These are phyloP conservation scores for Tetragnatha montana DNA, from an alignment of 2,888 invertebrate species.

Conservation along the genomic window DNA sequence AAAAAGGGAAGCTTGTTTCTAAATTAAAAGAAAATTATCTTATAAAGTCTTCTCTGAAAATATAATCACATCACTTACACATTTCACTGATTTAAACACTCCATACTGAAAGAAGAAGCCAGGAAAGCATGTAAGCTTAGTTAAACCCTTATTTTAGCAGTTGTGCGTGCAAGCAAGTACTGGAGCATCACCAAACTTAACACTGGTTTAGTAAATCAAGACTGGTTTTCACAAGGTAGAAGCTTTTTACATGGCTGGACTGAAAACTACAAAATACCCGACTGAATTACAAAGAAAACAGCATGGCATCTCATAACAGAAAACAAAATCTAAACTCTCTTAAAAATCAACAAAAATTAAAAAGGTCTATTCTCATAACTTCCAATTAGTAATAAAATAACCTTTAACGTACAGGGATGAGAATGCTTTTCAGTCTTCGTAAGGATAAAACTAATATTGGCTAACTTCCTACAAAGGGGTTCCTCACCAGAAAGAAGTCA, in stretches of 20 bases:
- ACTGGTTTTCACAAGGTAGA: not conserved
- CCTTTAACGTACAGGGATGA: not conserved
- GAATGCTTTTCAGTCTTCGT: not conserved
- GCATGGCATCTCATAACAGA: not conserved
- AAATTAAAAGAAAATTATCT: no score
- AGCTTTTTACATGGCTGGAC: not conserved
- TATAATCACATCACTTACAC: no score
- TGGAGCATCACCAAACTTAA: not conserved
- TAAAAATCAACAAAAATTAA: not conserved
- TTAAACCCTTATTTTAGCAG: not conserved
- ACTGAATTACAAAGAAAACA: not conserved
- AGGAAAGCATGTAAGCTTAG: not conserved
- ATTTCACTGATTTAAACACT: no score
- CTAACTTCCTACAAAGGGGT: no score
- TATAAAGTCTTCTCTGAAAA: no score
- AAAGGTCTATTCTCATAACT: not conserved
- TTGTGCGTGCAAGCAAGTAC: not conserved
- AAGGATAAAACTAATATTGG: not conserved
- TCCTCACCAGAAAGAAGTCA: no score
- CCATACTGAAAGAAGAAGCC: not conserved
- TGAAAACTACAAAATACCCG: not conserved
- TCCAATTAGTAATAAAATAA: not conserved
- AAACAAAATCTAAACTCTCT: not conserved
- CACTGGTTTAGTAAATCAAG: not conserved
- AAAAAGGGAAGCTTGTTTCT: no score